phyloP scores from a whole-genome alignment of 2,113 vertebrate genomes.

The Leptobrachium leishanense region DNA sequence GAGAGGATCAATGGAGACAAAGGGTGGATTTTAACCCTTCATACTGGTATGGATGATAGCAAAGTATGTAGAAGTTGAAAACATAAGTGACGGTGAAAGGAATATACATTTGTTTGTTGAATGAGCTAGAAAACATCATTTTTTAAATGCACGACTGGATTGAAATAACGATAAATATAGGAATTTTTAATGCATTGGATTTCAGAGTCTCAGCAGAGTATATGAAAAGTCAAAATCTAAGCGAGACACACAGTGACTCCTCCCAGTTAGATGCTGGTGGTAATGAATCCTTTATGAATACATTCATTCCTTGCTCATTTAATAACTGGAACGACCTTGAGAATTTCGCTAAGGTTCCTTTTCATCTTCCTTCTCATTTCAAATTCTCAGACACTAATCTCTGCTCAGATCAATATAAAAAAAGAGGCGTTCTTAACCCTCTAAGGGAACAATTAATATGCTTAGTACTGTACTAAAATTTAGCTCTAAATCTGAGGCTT shows the following conservation, averaged over 20 bases:
- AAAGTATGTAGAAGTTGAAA: too few relatives aligned
- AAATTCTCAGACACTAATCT: slow-evolving; percentile 47
- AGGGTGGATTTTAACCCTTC: too few relatives aligned
- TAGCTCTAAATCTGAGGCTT: slow-evolving; percentile 35
- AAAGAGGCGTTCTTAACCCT: slow-evolving; percentile 33
- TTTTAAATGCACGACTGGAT: too few relatives aligned
- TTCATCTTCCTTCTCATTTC: slow-evolving; percentile 41
- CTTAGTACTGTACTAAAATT: slow-evolving; percentile 43
- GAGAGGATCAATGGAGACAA: too few relatives aligned
- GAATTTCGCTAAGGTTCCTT: slow-evolving; percentile 31
- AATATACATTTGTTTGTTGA: too few relatives aligned
- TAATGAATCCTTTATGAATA: slow-evolving; percentile 45
- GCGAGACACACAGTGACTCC: slow-evolving; percentile 15
- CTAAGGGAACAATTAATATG: slow-evolving; percentile 48
- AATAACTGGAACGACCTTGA: slow-evolving; percentile 47
- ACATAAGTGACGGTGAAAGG: too few relatives aligned
- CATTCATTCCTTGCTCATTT: slow-evolving; percentile 43
- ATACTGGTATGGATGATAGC: too few relatives aligned
- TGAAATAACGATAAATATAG: too few relatives aligned
- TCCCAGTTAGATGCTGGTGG: slow-evolving; percentile 16
- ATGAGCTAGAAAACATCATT: too few relatives aligned
- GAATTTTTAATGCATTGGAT: neutral
- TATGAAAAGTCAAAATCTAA: neutral
- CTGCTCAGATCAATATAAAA: slow-evolving; percentile 36
- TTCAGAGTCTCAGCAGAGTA: neutral